phyloP scores from a whole-genome alignment of 2,888 invertebrate genomes.

The Scaptomyza polygonia region DNA sequence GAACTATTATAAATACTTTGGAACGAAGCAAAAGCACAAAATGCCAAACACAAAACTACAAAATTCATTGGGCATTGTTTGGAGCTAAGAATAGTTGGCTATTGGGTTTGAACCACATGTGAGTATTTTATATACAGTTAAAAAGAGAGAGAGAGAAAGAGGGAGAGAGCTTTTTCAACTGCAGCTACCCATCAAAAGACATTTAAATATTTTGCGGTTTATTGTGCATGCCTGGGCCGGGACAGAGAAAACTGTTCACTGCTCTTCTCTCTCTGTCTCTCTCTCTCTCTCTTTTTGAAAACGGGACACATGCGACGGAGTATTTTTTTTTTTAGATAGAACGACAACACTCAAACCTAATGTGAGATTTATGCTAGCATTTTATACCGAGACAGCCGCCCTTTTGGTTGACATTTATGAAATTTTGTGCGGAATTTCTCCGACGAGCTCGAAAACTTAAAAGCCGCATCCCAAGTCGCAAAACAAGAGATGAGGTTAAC shows the following conservation, averaged over 20 bases:
- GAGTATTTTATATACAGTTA: background rate
- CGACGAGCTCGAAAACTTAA: constrained; percentile 49
- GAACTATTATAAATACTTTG: constrained; percentile 70
- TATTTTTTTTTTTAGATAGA: constrained; percentile 19
- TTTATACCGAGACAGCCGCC: constrained; percentile 33
- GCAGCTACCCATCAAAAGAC: constrained; percentile 77
- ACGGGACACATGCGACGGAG: constrained; percentile 50
- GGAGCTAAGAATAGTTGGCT: constrained; percentile 7
- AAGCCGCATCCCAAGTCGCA: constrained; percentile 40
- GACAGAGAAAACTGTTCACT: constrained; percentile 2
- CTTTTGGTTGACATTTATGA: constrained; percentile 69
- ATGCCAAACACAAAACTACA: constrained; percentile 60
- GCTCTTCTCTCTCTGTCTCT: background rate
- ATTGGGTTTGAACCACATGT: constrained; percentile 24
- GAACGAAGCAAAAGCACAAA: constrained; percentile 45
- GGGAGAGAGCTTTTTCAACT: background rate
- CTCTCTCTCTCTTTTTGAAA: constrained; percentile 2
- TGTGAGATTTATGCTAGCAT: constrained; percentile 53
- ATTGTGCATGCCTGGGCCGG: constrained; percentile 43
- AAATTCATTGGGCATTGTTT: constrained; percentile 43
- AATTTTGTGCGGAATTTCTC: constrained; percentile 69
- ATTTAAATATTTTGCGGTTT: constrained; percentile 80
- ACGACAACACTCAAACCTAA: constrained; percentile 24
- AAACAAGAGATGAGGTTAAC: constrained; percentile 60
- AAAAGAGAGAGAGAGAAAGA: background rate